These are phyloP conservation scores for Cheilosia grossa DNA, from an alignment of 2,888 invertebrate genomes.

Conservation along the genomic window DNA sequence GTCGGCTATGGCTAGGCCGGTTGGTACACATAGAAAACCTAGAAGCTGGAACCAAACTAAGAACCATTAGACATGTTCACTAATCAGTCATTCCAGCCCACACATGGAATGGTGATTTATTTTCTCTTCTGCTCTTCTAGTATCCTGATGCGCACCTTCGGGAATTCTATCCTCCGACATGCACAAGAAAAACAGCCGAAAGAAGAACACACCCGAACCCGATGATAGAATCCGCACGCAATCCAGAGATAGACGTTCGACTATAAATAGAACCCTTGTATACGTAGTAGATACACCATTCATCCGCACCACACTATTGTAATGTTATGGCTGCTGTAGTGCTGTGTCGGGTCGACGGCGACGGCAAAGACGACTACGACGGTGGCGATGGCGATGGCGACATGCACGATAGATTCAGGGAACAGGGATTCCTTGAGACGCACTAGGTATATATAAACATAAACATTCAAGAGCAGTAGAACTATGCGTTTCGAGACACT, in stretches of 20 bases:
- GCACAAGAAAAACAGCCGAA: neutral
- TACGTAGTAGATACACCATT: constrained; percentile 32
- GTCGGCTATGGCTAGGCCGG: constrained; percentile 51
- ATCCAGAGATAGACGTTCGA: constrained; percentile 43
- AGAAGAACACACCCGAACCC: constrained; percentile 32
- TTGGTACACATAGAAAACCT: constrained; percentile 23
- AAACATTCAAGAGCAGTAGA: too few relatives aligned
- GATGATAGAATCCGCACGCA: constrained; percentile 51
- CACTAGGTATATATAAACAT: neutral
- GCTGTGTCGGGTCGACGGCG: neutral
- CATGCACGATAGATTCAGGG: constrained; percentile 36
- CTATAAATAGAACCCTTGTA: constrained; percentile 49
- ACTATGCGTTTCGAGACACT: constrained; percentile 1
- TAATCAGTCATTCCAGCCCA: constrained; percentile 38
- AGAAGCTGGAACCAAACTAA: constrained; percentile 13
- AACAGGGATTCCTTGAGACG: constrained; percentile 50
- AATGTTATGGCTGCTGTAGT: constrained; percentile 21
- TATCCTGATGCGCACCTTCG: constrained; percentile 49
- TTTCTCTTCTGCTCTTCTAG: neutral
- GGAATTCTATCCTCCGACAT: constrained; percentile 21
- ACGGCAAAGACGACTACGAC: constrained; percentile 6
- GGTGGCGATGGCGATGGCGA: neutral
- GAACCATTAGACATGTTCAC: constrained; percentile 12
- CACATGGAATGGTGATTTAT: constrained; percentile 36
- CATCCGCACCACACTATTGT: constrained; percentile 35